Evolutionary conservation across 2,113 vertebrate species (phyloP), one percentile per base, ranked within the genome.

Genomic region (Scolopax mira): DNA sequence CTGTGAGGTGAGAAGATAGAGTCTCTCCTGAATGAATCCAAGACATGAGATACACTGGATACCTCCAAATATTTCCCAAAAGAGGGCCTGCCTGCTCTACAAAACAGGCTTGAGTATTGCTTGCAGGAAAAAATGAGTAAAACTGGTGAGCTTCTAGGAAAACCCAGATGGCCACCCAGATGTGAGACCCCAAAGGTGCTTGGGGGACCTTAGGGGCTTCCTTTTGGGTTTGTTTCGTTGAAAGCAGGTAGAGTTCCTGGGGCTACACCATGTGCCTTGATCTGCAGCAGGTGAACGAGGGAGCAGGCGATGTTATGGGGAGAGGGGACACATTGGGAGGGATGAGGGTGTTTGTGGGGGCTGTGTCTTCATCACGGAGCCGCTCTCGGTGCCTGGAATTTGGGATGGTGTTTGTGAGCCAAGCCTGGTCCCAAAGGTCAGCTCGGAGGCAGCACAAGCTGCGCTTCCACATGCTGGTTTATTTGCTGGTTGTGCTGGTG

Each of bases 381-480:
- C 1, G 3, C 33, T 51, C n/a, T 48, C 0, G 2, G 37, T 57
- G 54, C 61, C 48, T 14, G 7, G 30, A 23, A 30, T 28, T n/a
- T 69, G 24, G 28, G 75, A 18, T 57, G 66, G 42, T 8, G 1
- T 60, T 46, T 33, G 5, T 66, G 35, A 67, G 23, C 17, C 42
- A 31, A 52, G 52, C 28, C 25, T 27, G 54, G 37, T 33, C 37
- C 3, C 1, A 51, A 58, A 77, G 77, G 66, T 91, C 55, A 64
- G 61, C 33, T 42, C 1, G 3, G 69, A 57, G 66, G 54, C 4
- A 30, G 72, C 11, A 1, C 18, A 17, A 35, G 62, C 52, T 28
- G 42, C 0, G 8, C 60, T 31, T 30, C 62, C 11, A 1, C 1
- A 48, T 1, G 1, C 28, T 28, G 5, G 22, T 8, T 2, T 30